Percentiles rank a stretch among this genome's conserved stretches.
Evolutionary conservation across 30 jellyfish, hydroid and myxozoan genomes (phyloP).

Genomic region (Aurelia coerulea): DNA sequence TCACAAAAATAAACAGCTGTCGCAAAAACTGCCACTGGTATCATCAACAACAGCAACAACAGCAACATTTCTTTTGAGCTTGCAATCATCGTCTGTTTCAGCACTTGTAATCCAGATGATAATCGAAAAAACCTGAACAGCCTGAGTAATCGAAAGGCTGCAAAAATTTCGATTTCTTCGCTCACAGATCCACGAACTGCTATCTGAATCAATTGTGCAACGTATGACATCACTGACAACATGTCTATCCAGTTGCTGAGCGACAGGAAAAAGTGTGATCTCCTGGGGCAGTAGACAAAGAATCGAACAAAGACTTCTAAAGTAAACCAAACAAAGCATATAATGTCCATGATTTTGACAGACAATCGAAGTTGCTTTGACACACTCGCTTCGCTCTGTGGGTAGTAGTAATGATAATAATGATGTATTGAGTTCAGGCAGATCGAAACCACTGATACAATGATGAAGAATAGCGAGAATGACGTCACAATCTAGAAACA

Average conservation of each 20-base stretch:
- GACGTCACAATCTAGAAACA: constrained; percentile 64
- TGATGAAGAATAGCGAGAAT: constrained; percentile 69
- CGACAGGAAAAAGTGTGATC: constrained; percentile 55
- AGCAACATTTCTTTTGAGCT: constrained; percentile 89
- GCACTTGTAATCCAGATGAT: constrained; percentile 87
- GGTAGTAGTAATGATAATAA: constrained; percentile 4
- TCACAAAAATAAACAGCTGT: constrained; percentile 93
- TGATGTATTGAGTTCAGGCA: constrained; percentile 71
- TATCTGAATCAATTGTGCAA: constrained; percentile 41
- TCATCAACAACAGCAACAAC: constrained; percentile 81
- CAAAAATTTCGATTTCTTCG: constrained; percentile 71
- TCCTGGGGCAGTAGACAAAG: constrained; percentile 62
- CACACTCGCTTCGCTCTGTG: background rate
- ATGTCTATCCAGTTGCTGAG: constrained; percentile 77
- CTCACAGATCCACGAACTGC: constrained; percentile 9
- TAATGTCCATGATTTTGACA: constrained; percentile 59
- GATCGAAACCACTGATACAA: constrained; percentile 82
- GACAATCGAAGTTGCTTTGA: constrained; percentile 8
- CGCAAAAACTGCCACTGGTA: constrained; percentile 97
- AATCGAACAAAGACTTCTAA: constrained; percentile 78
- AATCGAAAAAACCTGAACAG: constrained; percentile 92
- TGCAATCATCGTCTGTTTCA: constrained; percentile 93
- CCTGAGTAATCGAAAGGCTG: constrained; percentile 85
- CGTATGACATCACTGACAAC: constrained; percentile 66
- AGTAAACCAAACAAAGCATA: constrained; percentile 82